phyloP scores from a whole-genome alignment of 2,888 invertebrate species.

The Celastrina argiolus region DNA sequence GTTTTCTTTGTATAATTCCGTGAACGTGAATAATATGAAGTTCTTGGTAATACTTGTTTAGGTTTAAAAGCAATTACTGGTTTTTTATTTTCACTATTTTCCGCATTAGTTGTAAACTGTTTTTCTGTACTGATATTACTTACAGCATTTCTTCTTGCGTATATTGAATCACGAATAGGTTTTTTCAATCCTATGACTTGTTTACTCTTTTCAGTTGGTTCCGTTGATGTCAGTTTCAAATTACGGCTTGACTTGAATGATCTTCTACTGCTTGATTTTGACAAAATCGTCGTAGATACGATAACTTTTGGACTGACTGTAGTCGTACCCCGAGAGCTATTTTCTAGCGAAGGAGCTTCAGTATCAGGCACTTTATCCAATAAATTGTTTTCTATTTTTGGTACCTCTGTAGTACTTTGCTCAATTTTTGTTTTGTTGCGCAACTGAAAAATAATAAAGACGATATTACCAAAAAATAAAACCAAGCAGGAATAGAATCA shows the following conservation, averaged over 20 bases:
- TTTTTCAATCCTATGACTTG: constrained; percentile 46
- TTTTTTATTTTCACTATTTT: constrained; percentile 32
- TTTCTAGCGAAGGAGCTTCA: constrained; percentile 45
- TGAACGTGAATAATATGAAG: constrained; percentile 58
- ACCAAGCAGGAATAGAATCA: background rate
- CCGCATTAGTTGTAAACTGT: constrained; percentile 36
- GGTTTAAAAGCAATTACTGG: constrained; percentile 37
- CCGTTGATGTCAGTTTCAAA: constrained; percentile 53
- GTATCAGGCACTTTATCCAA: constrained; percentile 38
- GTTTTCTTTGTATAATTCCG: constrained; percentile 45
- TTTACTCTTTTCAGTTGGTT: constrained; percentile 46
- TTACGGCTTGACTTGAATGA: constrained; percentile 60
- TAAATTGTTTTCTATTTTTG: constrained; percentile 34
- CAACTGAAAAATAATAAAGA: constrained; percentile 48
- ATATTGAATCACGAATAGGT: constrained; percentile 49
- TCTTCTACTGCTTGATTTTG: constrained; percentile 44
- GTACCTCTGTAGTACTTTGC: constrained; percentile 29
- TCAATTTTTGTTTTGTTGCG: constrained; percentile 52
- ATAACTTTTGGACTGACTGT: background rate
- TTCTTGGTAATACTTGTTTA: constrained; percentile 51
- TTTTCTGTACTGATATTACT: constrained; percentile 43
- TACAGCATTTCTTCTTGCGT: constrained; percentile 48
- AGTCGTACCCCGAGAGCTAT: constrained; percentile 27
- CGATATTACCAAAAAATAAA: constrained; percentile 16
- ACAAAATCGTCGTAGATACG: constrained; percentile 16